Evolutionary conservation across 2,797 vertebrate genomes (phyloP), one percentile per base, ranked within the genome.

Genomic region (Nasua narica): DNA sequence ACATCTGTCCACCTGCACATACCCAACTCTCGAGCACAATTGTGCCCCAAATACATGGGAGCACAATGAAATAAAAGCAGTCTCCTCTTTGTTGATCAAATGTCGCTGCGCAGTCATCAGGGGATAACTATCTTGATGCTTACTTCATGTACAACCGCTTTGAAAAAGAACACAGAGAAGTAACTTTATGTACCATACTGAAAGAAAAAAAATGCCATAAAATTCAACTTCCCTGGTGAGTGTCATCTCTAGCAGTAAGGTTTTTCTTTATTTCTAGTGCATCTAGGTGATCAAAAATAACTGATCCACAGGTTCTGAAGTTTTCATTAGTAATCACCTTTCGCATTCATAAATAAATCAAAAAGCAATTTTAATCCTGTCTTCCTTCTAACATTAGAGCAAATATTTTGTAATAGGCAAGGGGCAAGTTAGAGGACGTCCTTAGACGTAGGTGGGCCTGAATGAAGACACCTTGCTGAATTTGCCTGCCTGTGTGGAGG

Each of bases 81-180:
- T 2, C 7, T 9, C 74, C 11, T 70, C 62, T 72, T 56, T 89
- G 72, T 48, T 91, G 58, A 92, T 91, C 86, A 91, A 72, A 83
- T 65, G 25, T 37, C 95, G 76, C 81, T 89, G 27, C 48, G 85
- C 52, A 96, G 37, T 35, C 85, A 85, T 60, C 82, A 77, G 60
- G 50, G 89, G 65, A 50, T 78, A 82, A 95, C 83, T 74, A 83
- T 13, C n/a, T 85, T 77, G 56, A 92, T 90, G 86, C 35, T 88
- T 82, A 81, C 76, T 96, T 94, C 92, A 81, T 62, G 70, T 76
- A 50, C 7, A 72, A 62, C 27, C 29, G 29, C 93, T 97, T 56
- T 93, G 79, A 96, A 95, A 91, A 94, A 87, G 46, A 96, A 92
- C 69, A 94, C 29, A 90, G 32, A 78, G 32, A 46, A 91, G 37